These are phyloP conservation scores for Alloscopus bannaensis DNA, from an alignment of 2,888 invertebrate species.

Conservation along the genomic window DNA sequence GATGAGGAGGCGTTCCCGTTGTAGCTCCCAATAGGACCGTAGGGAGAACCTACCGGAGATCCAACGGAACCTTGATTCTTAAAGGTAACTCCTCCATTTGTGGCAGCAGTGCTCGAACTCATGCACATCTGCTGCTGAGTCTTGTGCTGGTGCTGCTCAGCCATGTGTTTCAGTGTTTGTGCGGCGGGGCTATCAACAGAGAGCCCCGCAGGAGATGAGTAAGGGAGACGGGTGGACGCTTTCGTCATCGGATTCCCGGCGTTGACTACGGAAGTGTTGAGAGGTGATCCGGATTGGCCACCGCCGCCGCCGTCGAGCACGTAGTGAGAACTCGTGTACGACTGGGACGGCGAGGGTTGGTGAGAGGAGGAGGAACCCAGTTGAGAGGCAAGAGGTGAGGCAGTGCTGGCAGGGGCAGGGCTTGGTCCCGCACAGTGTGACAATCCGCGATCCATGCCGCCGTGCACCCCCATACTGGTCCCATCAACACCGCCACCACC, in stretches of 20 bases:
- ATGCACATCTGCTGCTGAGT: constrained; percentile 78
- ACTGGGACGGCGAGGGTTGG: constrained; percentile 70
- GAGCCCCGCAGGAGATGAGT: constrained; percentile 69
- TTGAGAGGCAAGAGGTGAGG: constrained; percentile 73
- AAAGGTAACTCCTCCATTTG: constrained; percentile 28
- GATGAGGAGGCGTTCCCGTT: constrained; percentile 45
- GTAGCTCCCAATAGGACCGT: constrained; percentile 73
- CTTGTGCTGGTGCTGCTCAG: constrained; percentile 96
- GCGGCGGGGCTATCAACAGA: constrained; percentile 86
- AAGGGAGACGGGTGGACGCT: constrained; percentile 69
- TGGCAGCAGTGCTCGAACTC: constrained; percentile 22
- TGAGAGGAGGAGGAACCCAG: constrained; percentile 70
- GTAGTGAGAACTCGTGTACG: constrained; percentile 55
- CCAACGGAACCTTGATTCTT: constrained; percentile 74
- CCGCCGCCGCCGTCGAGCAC: constrained; percentile 57
- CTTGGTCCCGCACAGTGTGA: constrained; percentile 70
- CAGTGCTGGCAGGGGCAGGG: constrained; percentile 72
- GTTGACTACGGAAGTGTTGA: constrained; percentile 43
- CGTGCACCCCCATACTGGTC: constrained; percentile 47
- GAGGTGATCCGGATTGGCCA: constrained; percentile 55
- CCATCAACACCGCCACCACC: constrained; percentile 50
- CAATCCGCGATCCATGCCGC: constrained; percentile 60
- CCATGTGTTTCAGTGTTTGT: constrained; percentile 97
- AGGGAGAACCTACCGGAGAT: constrained; percentile 76
- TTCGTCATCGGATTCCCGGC: constrained; percentile 50